These are phyloP conservation scores for Lytechinus pictus DNA, from an alignment of 35 echinoderm and acorn worm genomes.

Conservation along the genomic window DNA sequence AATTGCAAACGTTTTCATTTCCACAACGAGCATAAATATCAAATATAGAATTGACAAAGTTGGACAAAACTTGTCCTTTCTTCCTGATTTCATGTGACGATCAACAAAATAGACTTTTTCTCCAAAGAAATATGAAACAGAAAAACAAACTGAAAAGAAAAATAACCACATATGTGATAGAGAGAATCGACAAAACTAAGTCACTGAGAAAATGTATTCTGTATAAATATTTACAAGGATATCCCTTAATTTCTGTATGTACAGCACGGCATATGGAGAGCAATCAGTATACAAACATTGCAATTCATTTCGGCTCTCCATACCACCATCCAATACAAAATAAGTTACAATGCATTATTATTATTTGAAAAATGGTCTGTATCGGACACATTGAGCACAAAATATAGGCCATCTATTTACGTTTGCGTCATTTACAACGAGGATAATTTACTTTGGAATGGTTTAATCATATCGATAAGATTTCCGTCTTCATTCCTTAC, in stretches of 20 bases:
- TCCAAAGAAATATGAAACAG: neutral
- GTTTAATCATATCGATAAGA: neutral
- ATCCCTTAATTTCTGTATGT: neutral
- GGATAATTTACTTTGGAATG: neutral
- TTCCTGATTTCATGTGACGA: neutral
- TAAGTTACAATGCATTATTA: constrained; percentile 14
- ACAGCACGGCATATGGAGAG: neutral
- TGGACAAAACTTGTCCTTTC: neutral
- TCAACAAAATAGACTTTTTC: constrained; percentile 20
- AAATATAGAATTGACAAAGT: constrained; percentile 2
- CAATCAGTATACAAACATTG: neutral
- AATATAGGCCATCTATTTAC: neutral
- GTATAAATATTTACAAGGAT: neutral
- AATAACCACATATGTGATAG: neutral
- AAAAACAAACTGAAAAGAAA: neutral
- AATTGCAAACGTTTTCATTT: neutral
- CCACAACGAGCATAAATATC: neutral
- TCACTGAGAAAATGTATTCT: neutral
- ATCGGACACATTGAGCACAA: neutral
- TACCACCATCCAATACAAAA: neutral
- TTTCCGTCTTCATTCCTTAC: neutral
- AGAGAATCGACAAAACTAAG: neutral
- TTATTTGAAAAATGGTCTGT: neutral
- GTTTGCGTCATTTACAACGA: neutral
- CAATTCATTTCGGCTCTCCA: neutral